Percentiles rank a stretch among this genome's conserved stretches.
Conservation (phyloP, 1,140 invertebrate species). For the Himalopsyche phryganea region DNA sequence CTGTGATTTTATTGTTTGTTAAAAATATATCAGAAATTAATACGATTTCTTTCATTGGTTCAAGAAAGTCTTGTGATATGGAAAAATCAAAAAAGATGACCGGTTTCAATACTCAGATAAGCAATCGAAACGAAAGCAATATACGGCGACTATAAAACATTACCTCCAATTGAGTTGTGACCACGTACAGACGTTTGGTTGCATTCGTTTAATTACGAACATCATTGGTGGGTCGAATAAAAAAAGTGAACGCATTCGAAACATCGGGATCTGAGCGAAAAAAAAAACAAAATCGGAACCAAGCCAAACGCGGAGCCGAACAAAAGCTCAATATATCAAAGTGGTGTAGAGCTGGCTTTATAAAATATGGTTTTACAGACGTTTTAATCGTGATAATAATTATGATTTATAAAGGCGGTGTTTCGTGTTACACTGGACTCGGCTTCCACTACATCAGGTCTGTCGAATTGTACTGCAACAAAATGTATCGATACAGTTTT, state of each 20-base stretch:
- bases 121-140: neutral
- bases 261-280: neutral
- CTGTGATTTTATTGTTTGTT: no score
- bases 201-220: conserved; percentile 12
- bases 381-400: conserved; percentile 36
- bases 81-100: no score
- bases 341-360: conserved; percentile 9
- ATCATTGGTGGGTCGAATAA: conserved; percentile 8
- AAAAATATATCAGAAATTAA: no score
- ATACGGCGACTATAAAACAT: neutral
- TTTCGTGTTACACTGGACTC: neutral
- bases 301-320: conserved; percentile 9
- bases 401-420: conserved; percentile 32
- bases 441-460: no score
- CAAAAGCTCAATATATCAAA: conserved; percentile 33
- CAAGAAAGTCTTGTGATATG: no score
- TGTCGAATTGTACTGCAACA: no score
- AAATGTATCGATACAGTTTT: no score
- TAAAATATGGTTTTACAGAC: conserved; percentile 33
- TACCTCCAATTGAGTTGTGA: conserved; percentile 15
- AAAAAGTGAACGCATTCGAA: neutral
- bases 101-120: neutral
- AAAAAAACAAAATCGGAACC: conserved; percentile 6
- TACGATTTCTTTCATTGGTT: no score
- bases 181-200: conserved; percentile 5